Evolutionary conservation across 2,113 vertebrate species (phyloP), one percentile per base, ranked within the genome.

Genomic region (Siniperca knerii): DNA sequence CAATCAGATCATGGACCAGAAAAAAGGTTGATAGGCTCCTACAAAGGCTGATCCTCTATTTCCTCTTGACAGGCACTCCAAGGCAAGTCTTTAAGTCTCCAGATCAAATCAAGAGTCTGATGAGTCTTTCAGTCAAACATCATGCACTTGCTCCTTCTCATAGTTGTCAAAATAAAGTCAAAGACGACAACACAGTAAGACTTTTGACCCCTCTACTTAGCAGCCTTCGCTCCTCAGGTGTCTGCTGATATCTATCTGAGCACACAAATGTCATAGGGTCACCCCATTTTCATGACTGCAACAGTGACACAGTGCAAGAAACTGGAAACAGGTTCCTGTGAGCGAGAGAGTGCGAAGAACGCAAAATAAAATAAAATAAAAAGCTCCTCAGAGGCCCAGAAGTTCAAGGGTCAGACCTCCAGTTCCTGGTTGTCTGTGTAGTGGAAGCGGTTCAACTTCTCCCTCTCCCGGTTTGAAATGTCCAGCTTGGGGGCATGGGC

Each of bases 391-490:
- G 65, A 55, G 37, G 42, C 48, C 42, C 35, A 67, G 42, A 69
- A 77, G 44, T 75, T 84, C 68, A 80, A 57, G 3, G 69, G 90
- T 96, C 95, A 96, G 81, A 94, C 95, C 79, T 96, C 95, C 72
- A 95, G 83, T 46, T 96, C 96, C 71, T 95, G 95, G 88, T 88
- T 95, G 40, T 95, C 95, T 83, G 93, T 86, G 87, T 87, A 90
- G 79, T 95, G 90, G 75, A 96, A 93, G 81, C 94, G 95, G 89
- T 96, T 96, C 40, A 96, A 89, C 84, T 96, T 96, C 87, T 96
- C 96, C 42, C 96, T 84, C 85, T 96, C 95, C 0, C 85, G 94
- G 91, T 96, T 96, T 73, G 94, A 96, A 89, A 96, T 96, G 93
- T 96, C 96, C 80, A 93, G 52, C 90, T 96, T 96, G 54, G 94